Base-by-base conservation (phyloP, 2,797 vertebrate species). In the Sardinella longiceps region DNA sequence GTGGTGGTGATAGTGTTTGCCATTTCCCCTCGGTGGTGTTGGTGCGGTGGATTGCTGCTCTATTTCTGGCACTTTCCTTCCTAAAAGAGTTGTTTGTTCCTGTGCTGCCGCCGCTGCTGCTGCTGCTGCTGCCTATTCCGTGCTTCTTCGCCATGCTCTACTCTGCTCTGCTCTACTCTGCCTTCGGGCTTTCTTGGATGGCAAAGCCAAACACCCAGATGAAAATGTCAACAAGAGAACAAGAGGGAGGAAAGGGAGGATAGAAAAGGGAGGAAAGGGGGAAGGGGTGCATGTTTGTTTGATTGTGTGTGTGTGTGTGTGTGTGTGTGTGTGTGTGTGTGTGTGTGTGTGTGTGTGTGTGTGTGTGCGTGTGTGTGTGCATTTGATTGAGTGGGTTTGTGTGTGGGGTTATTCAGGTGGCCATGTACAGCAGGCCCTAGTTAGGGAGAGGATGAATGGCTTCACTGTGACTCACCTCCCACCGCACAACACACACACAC, bases 221-320 rank as follows among this genome's bases (percentile, higher is more conserved):
- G 84, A 70, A 18, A 74, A 84, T 85, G 50, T 85, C 91, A 91
- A 92, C 90, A 91, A 91, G 91, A 91, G 92, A 87, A 25, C 85
- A 12, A 88, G 66, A 86, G 81, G 84, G 66, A 39, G 84, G 82
- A 88, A 88, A 84, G 39, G n/a, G 80, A 81, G 81, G 77, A 84
- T 33, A 37, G 37, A 28, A 14, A 46, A 12, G 1, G 50, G 82
- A 82, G 10, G 15, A 50, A 43, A 11, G 20, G 53, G 50, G 77
- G 11, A 18, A 50, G 70, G 33, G 66, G 46, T 1, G 46, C n/a
- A n/a, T n/a, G n/a, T n/a, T n/a, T n/a, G 46, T 48, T 7, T 48
- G 46, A 10, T 45, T 45, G 43, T 45, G 43, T 45, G 7, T 45
- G 43, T 45, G 43, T 45, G 43, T 7, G 43, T 45, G 2, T 45